Conservation (phyloP, 2,797 vertebrate genomes). For the Chiropotes sagulatus region DNA sequence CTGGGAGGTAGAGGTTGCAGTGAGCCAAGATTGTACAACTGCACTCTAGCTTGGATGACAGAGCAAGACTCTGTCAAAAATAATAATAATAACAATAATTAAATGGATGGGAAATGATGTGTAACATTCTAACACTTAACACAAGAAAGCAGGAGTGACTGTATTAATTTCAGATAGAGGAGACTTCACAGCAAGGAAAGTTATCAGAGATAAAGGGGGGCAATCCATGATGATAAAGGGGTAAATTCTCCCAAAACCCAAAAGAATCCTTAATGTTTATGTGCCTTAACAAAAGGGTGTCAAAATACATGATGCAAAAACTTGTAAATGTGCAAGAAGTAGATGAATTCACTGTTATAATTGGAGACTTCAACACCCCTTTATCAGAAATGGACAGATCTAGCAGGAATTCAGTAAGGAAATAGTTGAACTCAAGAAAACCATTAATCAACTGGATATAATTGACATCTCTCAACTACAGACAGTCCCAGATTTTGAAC, state of each 20-base stretch:
- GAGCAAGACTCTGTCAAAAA: no score
- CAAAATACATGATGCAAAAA: neutral
- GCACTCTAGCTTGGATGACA: no score
- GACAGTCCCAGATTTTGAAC: neutral
- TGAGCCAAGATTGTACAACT: no score
- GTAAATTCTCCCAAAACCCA: neutral
- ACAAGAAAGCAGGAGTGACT: neutral
- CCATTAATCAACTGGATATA: neutral
- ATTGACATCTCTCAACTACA: neutral
- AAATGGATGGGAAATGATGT: neutral
- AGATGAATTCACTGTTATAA: neutral
- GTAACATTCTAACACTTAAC: neutral
- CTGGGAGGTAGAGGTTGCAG: no score
- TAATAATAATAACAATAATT: no score
- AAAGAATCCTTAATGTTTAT: neutral
- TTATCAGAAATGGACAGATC: neutral
- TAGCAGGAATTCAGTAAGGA: neutral
- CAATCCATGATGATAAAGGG: neutral
- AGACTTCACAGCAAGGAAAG: neutral
- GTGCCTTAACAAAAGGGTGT: neutral
- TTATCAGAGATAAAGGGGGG: neutral
- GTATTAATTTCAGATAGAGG: neutral
- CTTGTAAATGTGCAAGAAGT: neutral
- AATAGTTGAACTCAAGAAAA: neutral
- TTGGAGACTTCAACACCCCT: neutral